Evolutionary conservation across 2,113 vertebrate species (phyloP), one percentile per base, ranked within the genome.

Genomic region (Limanda limanda): DNA sequence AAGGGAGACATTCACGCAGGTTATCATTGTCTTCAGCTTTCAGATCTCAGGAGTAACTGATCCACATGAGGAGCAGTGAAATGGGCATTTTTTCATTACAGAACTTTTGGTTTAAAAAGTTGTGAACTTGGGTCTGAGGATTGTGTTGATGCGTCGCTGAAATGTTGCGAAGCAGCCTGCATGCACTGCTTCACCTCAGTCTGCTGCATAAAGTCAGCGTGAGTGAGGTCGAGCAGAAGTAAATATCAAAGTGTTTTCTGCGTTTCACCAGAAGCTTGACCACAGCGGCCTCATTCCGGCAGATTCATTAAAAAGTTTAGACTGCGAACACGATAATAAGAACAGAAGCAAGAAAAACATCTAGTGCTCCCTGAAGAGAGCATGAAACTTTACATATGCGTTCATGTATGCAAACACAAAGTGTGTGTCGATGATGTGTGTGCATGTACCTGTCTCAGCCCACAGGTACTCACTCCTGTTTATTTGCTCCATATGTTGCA

Each of bases 401-500:
- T 68, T 51, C 54, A 64, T 63, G 27, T 40, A 67, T 51, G 27
- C 3, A 4, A 52, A 18, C 40, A 18, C 48, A 55, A 20, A 9
- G 7, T 47, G 63, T 47, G 63, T 48, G 45, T 48, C 1, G 45
- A 17, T 12, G 42, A 48, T 6, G 45, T 18, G 45, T 18, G 45
- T 47, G 45, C 45, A 17, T 11, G 45, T 48, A 1, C 15, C 40
- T 42, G 40, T 4, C 42, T 15, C 24, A 6, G 20, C 59, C 71
- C 58, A 21, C 18, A 66, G 74, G 61, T 20, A 0, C 51, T 56
- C 21, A 45, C 56, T 58, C 67, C 18, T 35, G 74, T 87, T 81
- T 61, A 63, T 79, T 82, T 71, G 62, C 55, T 75, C 65, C 66
- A 64, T 82, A 74, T 62, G 12, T 88, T 81, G 80, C n/a, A 52